phyloP scores from a whole-genome alignment of 2,113 vertebrate species.

The Bettongia penicillata region DNA sequence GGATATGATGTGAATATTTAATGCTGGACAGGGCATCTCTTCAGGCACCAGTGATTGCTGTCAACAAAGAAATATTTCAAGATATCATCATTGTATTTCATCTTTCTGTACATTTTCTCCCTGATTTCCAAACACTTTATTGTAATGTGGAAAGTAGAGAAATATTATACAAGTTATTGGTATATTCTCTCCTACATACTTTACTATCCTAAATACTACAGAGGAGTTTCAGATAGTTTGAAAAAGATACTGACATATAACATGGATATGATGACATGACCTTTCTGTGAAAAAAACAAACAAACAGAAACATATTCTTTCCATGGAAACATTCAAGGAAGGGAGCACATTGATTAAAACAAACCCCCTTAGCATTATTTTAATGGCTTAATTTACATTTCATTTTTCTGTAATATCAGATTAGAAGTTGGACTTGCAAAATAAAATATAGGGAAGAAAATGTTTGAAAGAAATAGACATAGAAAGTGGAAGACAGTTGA shows the following conservation, averaged over 20 bases:
- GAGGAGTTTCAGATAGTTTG: slow-evolving; percentile 20
- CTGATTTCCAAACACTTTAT: slow-evolving; percentile 54
- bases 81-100: slow-evolving; percentile 72
- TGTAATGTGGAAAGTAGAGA: slow-evolving; percentile 67
- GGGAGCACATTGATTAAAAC: neutral
- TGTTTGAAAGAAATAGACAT: slow-evolving; percentile 13
- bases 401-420: neutral
- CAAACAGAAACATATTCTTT: slow-evolving; percentile 1
- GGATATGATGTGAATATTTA: slow-evolving; percentile 79
- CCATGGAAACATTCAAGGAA: slow-evolving; percentile 4
- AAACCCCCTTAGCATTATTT: neutral
- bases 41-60: slow-evolving; percentile 73
- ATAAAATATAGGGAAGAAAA: neutral
- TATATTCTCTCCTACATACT: slow-evolving; percentile 34
- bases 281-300: neutral
- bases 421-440: neutral
- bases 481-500: neutral
- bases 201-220: slow-evolving; percentile 7
- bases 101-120: slow-evolving; percentile 63
- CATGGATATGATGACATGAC: neutral
- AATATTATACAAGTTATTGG: neutral
- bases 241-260: slow-evolving; percentile 41
- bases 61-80: slow-evolving; percentile 66
- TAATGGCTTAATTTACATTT: neutral
- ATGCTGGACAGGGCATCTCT: slow-evolving; percentile 75